A percentile compares a stretch with the other conserved stretches of the same genome.
Evolutionary conservation across 2,797 vertebrate genomes (phyloP).

Genomic region (Tinamus major): DNA sequence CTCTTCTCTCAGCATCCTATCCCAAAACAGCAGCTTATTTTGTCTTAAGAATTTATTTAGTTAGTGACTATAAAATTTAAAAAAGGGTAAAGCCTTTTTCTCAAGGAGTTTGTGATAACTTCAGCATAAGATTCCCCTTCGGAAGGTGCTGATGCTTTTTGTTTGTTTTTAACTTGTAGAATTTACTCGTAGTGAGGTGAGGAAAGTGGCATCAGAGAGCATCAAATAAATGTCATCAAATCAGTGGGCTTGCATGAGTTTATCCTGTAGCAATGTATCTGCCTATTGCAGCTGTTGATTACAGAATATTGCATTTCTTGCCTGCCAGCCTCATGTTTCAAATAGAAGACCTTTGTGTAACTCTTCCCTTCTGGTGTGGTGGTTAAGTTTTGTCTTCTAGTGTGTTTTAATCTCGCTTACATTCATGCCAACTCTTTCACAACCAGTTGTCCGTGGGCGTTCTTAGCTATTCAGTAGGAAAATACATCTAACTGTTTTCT

Average conservation of each 20-base stretch:
- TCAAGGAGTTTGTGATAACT: background rate
- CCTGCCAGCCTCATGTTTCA: background rate
- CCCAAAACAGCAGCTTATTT: background rate
- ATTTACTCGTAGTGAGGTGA: background rate
- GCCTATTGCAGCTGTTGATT: background rate
- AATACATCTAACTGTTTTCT: background rate
- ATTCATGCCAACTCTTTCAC: background rate
- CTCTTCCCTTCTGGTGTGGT: background rate
- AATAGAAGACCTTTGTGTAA: background rate
- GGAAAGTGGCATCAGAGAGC: too few relatives aligned
- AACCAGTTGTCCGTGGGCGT: fast-evolving
- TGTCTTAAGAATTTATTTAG: background rate
- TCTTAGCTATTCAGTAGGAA: background rate
- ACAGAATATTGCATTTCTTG: background rate
- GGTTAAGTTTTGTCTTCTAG: background rate
- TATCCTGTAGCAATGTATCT: background rate
- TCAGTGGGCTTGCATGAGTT: background rate
- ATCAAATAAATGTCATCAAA: background rate
- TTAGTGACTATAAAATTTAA: background rate
- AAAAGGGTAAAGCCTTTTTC: background rate
- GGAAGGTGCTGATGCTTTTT: background rate
- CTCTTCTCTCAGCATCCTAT: background rate
- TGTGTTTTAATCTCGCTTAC: background rate
- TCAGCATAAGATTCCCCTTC: background rate
- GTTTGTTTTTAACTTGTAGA: background rate